Base-by-base conservation (phyloP, 2,888 invertebrate species). In the Oscheius sp. region DNA sequence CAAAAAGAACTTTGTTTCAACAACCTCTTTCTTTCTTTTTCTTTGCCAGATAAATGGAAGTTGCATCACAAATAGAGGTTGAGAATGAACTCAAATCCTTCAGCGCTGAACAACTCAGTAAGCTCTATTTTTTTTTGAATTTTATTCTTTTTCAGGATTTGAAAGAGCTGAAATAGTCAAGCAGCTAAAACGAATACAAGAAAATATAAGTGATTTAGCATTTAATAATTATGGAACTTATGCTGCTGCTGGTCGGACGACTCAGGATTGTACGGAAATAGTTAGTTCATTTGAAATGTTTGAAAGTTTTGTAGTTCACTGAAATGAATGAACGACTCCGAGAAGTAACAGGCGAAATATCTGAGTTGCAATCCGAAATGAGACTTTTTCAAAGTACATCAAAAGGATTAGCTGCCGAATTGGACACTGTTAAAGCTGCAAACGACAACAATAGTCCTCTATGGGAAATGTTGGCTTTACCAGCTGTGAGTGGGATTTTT, bases 211-310 rank as follows among this genome's bases (percentile, higher is more conserved):
- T 56, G 85, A 87, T 59, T 70, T 87, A 53, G 87, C 87, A 9
- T 88, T 87, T 66, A 85, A 86, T 69, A 87, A 87, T 69, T 87
- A 87, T 64, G 76, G 86, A 72, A 87, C 87, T 7, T 87, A 87
- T 76, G 87, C 86, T 13, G 84, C 87, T 73, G 87, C 87, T 16
- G 85, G 87, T 13, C 72, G 86, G 73, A 87, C 87, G 1, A 85
- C 87, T 3, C 85, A 87, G 63, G 81, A 87, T 59, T 87, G 87
- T 75, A 85, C 81, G 13, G 83, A 85, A 66, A 87, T 84, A 69
- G 87, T 87, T 27, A 68, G 73, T 53, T n/a, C n/a, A n/a, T n/a
- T n/a, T n/a, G n/a, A 0, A 52, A 9, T 12, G 1, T 58, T 45
- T 16, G 29, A 13, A 9, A 13, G 1, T 72, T 1, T 29, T n/a